phyloP scores from a whole-genome alignment of 37 sponge, comb jelly and placozoan species.

The Oopsacas minuta region DNA sequence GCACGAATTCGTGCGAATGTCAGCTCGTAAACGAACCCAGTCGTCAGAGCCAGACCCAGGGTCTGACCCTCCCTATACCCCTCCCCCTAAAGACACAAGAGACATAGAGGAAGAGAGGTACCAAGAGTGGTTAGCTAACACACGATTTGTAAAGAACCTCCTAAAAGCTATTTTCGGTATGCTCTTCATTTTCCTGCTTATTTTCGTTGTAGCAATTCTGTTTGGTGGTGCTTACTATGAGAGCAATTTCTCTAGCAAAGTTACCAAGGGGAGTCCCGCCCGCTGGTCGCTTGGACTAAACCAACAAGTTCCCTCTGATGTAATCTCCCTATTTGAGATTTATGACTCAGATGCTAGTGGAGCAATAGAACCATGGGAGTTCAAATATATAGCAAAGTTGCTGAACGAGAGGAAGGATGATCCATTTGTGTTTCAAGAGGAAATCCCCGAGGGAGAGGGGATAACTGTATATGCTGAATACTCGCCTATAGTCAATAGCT shows the following conservation, averaged over 20 bases:
- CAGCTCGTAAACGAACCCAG: background rate
- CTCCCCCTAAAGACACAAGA: background rate
- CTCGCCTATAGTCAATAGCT: background rate
- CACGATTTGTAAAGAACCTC: background rate
- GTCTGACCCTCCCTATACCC: background rate
- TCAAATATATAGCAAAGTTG: constrained; percentile 19
- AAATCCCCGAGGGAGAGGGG: background rate
- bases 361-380: constrained; percentile 55
- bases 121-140: background rate
- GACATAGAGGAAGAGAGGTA: background rate
- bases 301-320: background rate
- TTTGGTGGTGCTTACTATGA: background rate
- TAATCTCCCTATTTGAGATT: constrained; percentile 40
- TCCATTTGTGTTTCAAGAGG: background rate
- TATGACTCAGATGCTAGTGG: constrained; percentile 46
- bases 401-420: background rate
- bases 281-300: background rate
- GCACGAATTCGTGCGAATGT: background rate
- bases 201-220: background rate
- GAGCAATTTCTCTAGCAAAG: background rate
- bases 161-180: background rate
- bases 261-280: background rate
- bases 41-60: background rate
- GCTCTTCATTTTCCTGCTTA: background rate
- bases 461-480: background rate